These are phyloP conservation scores for Nyctibius grandis DNA, from an alignment of 2,797 vertebrate species.

Conservation along the genomic window DNA sequence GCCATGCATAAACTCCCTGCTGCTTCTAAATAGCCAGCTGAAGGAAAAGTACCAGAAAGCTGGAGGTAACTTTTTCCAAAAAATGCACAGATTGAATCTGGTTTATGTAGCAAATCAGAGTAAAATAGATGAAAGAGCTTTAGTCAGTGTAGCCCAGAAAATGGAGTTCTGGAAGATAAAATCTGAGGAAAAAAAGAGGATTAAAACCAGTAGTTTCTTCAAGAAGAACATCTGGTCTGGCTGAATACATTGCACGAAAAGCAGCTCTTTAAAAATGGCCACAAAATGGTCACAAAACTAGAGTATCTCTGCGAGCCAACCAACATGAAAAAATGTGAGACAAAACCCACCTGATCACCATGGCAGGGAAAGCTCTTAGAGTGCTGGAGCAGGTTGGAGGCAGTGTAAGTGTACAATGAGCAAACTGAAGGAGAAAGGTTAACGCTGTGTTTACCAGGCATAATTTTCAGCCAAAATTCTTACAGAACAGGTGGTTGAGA, in stretches of 20 bases:
- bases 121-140: constrained; percentile 17
- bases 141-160: neutral
- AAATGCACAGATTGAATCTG: neutral
- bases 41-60: neutral
- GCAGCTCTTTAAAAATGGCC: neutral
- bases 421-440: neutral
- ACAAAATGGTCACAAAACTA: neutral
- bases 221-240: constrained; percentile 24
- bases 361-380: neutral
- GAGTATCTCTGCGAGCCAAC: neutral
- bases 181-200: neutral
- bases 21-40: neutral
- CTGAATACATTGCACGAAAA: neutral
- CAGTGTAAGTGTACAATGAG: neutral
- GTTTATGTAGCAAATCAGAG: constrained; percentile 7
- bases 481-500: neutral
- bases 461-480: neutral
- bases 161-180: constrained; percentile 1
- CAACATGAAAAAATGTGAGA: neutral
- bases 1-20: neutral
- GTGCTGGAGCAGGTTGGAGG: neutral
- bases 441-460: neutral
- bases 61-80: neutral
- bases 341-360: fast-evolving
- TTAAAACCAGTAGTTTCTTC: constrained; percentile 28